These are phyloP conservation scores for Engystomops pustulosus DNA, from an alignment of 2,113 vertebrate species.

Conservation along the genomic window DNA sequence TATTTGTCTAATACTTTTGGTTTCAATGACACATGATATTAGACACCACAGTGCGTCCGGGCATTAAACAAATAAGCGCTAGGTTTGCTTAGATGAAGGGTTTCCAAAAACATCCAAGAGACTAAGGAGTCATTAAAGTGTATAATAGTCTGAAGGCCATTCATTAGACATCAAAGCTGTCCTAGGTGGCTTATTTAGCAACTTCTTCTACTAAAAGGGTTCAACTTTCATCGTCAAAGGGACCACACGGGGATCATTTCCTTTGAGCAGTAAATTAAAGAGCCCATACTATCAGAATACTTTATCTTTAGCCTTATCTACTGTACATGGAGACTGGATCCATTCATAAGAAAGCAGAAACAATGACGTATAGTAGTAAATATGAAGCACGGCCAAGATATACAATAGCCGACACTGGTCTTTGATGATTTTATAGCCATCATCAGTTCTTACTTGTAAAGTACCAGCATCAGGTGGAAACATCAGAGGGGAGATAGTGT, in stretches of 20 bases:
- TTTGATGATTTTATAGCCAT: not conserved
- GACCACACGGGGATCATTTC: constrained; percentile 2
- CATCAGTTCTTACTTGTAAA: not conserved
- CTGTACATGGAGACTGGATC: not conserved
- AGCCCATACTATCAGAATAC: too few species aligned
- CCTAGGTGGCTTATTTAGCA: not conserved
- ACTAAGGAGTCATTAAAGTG: constrained; percentile 13
- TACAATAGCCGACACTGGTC: too few species aligned
- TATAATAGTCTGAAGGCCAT: not conserved
- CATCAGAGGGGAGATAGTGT: not conserved
- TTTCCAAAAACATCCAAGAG: not conserved
- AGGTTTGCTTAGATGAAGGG: not conserved
- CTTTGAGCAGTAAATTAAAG: not conserved
- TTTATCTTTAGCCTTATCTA: too few species aligned
- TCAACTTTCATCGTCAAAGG: not conserved
- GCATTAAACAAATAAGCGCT: too few species aligned
- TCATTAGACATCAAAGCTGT: constrained; percentile 37
- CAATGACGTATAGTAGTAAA: not conserved
- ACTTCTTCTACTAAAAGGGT: not conserved
- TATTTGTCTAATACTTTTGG: too few species aligned
- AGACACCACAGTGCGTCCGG: too few species aligned
- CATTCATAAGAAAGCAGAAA: not conserved
- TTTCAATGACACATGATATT: too few species aligned
- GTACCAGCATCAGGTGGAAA: not conserved
- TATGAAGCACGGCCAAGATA: too few species aligned